Evolutionary conservation across 2,797 vertebrate species (phyloP), one percentile per base, ranked within the genome.

Genomic region (Acrossocheilus fasciatus): DNA sequence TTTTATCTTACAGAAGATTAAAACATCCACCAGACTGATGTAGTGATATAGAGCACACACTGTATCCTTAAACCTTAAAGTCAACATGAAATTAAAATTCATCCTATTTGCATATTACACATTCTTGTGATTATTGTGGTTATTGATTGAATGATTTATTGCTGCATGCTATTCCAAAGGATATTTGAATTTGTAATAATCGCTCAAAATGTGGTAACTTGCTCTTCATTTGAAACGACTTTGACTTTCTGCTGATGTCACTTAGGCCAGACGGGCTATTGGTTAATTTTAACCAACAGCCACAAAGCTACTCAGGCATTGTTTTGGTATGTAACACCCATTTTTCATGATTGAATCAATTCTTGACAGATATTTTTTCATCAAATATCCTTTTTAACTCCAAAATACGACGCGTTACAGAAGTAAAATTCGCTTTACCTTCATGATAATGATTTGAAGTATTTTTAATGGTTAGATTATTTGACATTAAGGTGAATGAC

Each of bases 21-120:
- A 54, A 41, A 82, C 11, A 54, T 69, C 30, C 18, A 81, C 47
- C 47, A 34, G 34, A n/a, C 50, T 72, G 50, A 82, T 72, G 39
- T 4, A 82, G 45, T 81, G 20, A 34, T 68, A 12, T 36, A 41
- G 79, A 68, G 14, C 50, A 18, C 43, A 45, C 17, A 18, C 17
- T 18, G 50, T 54, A 52, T 52, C 17, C 50, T 50, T 52, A 52
- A 52, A 18, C 50, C 15, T 52, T 52, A 52, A 52, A 52, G 50
- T 52, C 17, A 18, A 6, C 50, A 52, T 52, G 50, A 52, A 52
- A 52, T 52, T 15, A 18, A 52, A 52, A 52, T 52, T 5, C 5
- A 18, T 43, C 45, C 45, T 45, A 45, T 45, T 45, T 20, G 52
- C 52, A 54, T 54, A 20, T 54, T 18, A 54, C n/a, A 26, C 3